Evolutionary conservation across 2,113 vertebrate genomes (phyloP), one percentile per base, ranked within the genome.

Genomic region (Microcebus murinus): DNA sequence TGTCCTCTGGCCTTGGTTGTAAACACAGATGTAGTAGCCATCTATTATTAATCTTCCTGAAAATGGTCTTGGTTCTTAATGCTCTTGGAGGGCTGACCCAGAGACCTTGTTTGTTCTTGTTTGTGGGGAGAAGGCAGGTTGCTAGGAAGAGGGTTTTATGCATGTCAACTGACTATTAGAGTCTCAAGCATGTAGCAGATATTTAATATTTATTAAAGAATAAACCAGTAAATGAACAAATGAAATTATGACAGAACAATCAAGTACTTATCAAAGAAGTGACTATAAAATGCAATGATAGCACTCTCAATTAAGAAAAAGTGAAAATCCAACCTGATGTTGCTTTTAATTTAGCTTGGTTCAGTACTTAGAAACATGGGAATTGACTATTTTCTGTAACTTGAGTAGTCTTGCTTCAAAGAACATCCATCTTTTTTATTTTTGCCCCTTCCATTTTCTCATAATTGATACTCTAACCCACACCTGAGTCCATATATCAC

Each of bases 1-100:
- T 92, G 97, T 87, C 96, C 94, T 97, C 88, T 89, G 95, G 94
- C 96, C 81, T 55, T 68, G 95, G 70, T 94, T 96, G 97, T 96
- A 97, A 98, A 98, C 65, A 74, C 0, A 85, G 55, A 48, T 20
- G 1, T 29, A 92, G 95, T 29, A 91, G 95, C 94, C 94, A 96
- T 97, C 96, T 98, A 57, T 57, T 57, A 8, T 57, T 48, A 48
- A 96, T 98, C 98, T 98, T 93, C 55, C 92, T 59, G 95, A 95
- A 97, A 98, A 94, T 50, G 73, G 90, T 95, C 95, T 96, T 96
- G 90, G 95, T 94, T 97, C 96, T 85, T 96, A 42, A 23, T 82
- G 92, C 92, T 96, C 97, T 97, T 96, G 91, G 96, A 95, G 87
- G 94, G 89, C 87, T 96, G 95, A 97, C 93, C 85, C 95, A 68